Conservation (phyloP, 2,888 invertebrate species). For the Autographa pulchrina region DNA sequence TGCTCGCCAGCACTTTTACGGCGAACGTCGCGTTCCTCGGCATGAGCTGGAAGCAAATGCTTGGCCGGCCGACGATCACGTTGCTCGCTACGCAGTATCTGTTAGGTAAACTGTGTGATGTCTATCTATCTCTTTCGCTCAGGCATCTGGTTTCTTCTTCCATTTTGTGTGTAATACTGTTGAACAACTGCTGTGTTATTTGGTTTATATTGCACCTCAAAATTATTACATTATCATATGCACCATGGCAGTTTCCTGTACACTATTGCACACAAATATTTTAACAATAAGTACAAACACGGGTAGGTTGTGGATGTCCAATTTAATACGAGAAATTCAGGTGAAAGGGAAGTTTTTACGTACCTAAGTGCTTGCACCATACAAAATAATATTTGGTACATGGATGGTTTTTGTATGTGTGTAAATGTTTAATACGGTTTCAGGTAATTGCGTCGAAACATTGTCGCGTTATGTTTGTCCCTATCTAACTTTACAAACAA, state of each 20-base stretch:
- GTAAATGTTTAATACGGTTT: constrained; percentile 16
- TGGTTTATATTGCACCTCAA: neutral
- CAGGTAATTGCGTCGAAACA: constrained; percentile 11
- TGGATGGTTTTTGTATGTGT: constrained; percentile 9
- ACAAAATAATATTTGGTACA: neutral
- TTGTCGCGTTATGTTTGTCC: neutral
- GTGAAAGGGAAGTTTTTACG: constrained; percentile 15
- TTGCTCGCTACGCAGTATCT: constrained; percentile 95
- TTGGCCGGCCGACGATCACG: constrained; percentile 98
- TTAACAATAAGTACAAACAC: neutral
- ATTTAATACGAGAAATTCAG: neutral
- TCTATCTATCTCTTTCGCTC: constrained; percentile 22
- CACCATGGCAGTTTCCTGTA: neutral
- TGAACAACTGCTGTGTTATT: neutral
- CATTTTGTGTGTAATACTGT: constrained; percentile 27
- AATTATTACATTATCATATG: neutral
- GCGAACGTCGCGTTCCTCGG: constrained; percentile 98
- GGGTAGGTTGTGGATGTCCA: neutral
- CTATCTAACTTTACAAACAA: neutral
- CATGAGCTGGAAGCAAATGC: constrained; percentile 98
- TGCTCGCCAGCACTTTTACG: constrained; percentile 97
- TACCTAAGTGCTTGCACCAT: constrained; percentile 21
- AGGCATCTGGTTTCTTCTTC: constrained; percentile 22
- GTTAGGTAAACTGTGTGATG: constrained; percentile 91
- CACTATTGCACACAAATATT: constrained; percentile 22